Evolutionary conservation across 1,140 invertebrate genomes (phyloP), one percentile per base, ranked within the genome.

Genomic region (Heliothis subflexa): DNA sequence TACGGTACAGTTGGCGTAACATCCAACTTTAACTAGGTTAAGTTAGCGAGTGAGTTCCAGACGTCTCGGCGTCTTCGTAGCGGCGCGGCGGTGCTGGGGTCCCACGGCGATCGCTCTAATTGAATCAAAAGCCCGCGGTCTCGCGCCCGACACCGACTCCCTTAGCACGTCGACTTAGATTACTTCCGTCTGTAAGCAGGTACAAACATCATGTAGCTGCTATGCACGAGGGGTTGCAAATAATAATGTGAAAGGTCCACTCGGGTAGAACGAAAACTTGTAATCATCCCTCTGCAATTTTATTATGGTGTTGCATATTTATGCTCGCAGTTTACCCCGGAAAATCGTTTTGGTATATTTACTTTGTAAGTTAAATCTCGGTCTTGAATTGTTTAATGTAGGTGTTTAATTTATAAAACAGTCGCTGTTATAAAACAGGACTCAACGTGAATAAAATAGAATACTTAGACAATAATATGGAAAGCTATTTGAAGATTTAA

Each of bases 141-240:
- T 82, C 81, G 77, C 18, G 66, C 66, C 55, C 75, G 79, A 81
- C 81, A 81, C 79, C 86, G 88, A 88, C 88, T 92, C 91, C 90
- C 90, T 87, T 87, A 86, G 83, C 89, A 89, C 88, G 85, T 88
- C 85, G 81, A 89, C 89, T 92, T 92, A 88, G 85, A 93, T 92
- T 93, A 88, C 87, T 91, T 91, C 87, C 80, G 57, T 64, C 49
- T 73, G 62, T 49, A 62, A 52, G 70, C 70, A 57, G 54, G 45
- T 40, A 49, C 10, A 21, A 45, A 25, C 12, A 14, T 61, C n/a
- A 47, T 73, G 21, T 73, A 49, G 52, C 47, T 61, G 54, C 33
- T 71, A 28, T 71, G 68, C 50, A 71, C 50, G 16, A 71, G 49
- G 52, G 50, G 68, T 33, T 71, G 49, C 66, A 70, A 52, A 70